Conservation (phyloP, 2,113 vertebrate genomes). For the Nymphicus hollandicus region DNA sequence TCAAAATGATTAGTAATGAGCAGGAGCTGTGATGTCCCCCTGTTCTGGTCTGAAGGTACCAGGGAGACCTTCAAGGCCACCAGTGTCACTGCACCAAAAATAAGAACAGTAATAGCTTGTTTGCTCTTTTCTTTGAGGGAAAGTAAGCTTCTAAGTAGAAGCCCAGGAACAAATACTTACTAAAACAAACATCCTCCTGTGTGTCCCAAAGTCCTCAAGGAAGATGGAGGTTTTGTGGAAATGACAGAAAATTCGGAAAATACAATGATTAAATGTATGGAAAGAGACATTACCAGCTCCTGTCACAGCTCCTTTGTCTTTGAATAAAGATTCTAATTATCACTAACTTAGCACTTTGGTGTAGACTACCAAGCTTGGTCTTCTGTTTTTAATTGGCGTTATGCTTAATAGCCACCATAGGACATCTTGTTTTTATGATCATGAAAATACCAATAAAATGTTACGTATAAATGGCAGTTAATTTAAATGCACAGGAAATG, state of each 20-base stretch:
- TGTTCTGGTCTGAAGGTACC: not conserved
- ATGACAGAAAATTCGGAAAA: not conserved
- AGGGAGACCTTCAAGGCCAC: not conserved
- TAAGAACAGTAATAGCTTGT: not conserved
- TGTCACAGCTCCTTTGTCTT: not conserved
- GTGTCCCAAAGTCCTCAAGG: not conserved
- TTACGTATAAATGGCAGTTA: not conserved
- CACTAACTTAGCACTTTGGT: not conserved
- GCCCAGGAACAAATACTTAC: not conserved
- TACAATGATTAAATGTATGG: not conserved
- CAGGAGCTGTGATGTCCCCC: accelerated
- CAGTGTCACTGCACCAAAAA: accelerated
- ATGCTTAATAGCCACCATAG: not conserved
- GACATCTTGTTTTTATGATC: not conserved
- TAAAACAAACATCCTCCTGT: not conserved
- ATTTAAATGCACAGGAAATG: not conserved
- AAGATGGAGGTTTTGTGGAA: not conserved
- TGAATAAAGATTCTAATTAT: not conserved
- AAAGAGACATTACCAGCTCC: not conserved
- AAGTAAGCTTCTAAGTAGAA: not conserved
- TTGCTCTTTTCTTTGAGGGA: too few species aligned
- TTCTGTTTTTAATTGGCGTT: not conserved
- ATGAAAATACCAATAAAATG: not conserved
- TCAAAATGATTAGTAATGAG: not conserved
- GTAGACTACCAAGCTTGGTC: not conserved